Evolutionary conservation across 1,140 invertebrate species (phyloP).

Genomic region (Drosophila orena): DNA sequence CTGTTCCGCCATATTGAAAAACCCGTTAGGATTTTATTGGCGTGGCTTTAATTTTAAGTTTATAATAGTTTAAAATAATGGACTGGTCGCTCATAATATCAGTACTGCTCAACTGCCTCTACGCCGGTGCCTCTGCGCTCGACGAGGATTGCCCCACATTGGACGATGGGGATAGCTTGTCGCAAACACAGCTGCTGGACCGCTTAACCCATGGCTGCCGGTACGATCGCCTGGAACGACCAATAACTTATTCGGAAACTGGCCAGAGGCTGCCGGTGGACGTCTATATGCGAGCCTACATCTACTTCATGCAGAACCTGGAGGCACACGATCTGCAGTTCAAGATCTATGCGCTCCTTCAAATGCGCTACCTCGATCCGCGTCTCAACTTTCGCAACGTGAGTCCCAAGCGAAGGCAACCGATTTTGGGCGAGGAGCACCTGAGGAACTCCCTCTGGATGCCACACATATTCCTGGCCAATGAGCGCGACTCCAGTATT

Average conservation of each 20-base stretch:
- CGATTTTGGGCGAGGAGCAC: conserved; percentile 89
- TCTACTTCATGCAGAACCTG: conserved; percentile 91
- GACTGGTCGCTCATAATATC: conserved; percentile 41
- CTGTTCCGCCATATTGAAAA: conserved; percentile 18
- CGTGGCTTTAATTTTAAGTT: conserved; percentile 11
- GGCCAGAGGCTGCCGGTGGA: conserved; percentile 86
- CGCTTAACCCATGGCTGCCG: conserved; percentile 90
- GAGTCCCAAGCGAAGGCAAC: conserved; percentile 87
- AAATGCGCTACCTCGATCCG: conserved; percentile 90
- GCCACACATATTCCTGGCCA: conserved; percentile 91
- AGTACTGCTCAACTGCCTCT: conserved; percentile 53
- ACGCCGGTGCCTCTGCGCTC: not conserved
- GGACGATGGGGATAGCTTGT: conserved; percentile 86
- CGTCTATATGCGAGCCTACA: conserved; percentile 89
- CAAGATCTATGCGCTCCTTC: conserved; percentile 91
- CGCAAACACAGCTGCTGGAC: conserved; percentile 90
- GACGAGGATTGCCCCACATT: conserved; percentile 86
- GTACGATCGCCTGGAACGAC: conserved; percentile 90
- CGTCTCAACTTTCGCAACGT: conserved; percentile 88
- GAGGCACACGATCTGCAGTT: conserved; percentile 93
- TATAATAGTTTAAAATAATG: conserved; percentile 25
- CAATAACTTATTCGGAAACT: conserved; percentile 85
- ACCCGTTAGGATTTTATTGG: conserved; percentile 15
- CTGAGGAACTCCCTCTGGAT: conserved; percentile 91
- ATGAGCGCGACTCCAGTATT: conserved; percentile 90